Evolutionary conservation across 1,140 invertebrate genomes (phyloP), one percentile per base, ranked within the genome.

Genomic region (Oncopeltus fasciatus): DNA sequence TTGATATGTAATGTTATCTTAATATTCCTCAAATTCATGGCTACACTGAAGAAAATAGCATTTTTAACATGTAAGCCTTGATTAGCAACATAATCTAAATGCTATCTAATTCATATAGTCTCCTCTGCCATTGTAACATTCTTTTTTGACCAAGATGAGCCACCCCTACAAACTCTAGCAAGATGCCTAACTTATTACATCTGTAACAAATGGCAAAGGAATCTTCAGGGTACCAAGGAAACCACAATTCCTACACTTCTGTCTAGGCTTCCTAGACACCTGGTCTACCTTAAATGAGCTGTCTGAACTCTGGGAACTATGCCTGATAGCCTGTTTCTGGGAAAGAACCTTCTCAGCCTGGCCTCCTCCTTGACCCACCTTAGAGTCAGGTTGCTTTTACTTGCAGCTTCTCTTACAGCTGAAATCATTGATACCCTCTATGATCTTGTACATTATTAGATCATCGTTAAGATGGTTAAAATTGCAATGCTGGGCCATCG

Each of bases 361-460:
- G 26, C 27, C 27, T 28, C 14, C 18, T 57, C 3, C 27, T 57
- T 27, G 26, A 27, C 53, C 84, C 85, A 2, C 82, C 84, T 60
- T 27, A 53, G 14, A 12, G 5, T 38, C 31, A 38, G 31, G 14
- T 38, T 38, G 14, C 31, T 38, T 14, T 38, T 14, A 38, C 5
- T 38, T 38, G 31, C 31, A 38, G 31, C 14, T 38, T 38, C 31
- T 38, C 31, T 8, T 5, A 14, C 14, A 38, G 31, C 31, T 38
- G 31, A 14, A 5, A 38, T 38, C 31, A 14, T 14, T 38, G 5
- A 38, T 38, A 5, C 14, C 31, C 31, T 38, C 31, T 8, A 38
- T 38, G 14, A 14, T 14, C 31, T 38, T 38, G 14, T 38, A 14
- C 31, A 38, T 38, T 38, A 38, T 38, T 14, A 38, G 31, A 38